Percentiles rank a stretch among this genome's conserved stretches.
Conservation (phyloP, 2,113 vertebrate species). For the Cygnus buccinator region DNA sequence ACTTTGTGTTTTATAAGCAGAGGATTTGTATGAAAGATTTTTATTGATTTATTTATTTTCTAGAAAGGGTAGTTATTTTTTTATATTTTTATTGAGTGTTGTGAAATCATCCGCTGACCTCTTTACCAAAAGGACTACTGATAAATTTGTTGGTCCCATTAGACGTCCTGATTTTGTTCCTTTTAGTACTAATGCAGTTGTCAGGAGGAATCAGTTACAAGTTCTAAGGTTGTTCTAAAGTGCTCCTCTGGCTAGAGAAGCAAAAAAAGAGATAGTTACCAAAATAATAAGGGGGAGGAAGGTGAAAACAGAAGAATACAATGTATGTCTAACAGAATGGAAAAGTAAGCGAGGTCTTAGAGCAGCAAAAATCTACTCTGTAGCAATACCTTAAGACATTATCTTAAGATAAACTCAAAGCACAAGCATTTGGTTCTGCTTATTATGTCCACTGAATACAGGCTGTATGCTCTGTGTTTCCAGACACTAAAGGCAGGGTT, state of each 20-base stretch:
- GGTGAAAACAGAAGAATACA: background rate
- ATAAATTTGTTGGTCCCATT: background rate
- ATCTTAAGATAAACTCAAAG: background rate
- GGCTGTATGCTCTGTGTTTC: background rate
- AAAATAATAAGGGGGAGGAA: background rate
- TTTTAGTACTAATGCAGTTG: conserved; percentile 43
- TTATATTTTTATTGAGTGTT: background rate
- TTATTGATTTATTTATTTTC: background rate
- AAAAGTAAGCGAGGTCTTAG: background rate
- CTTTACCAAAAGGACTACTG: background rate
- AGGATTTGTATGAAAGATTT: background rate
- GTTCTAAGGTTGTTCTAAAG: background rate
- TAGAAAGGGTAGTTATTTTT: background rate
- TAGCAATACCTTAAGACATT: background rate
- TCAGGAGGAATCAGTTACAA: conserved; percentile 16
- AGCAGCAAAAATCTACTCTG: background rate
- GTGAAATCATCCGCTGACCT: background rate
- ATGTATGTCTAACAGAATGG: background rate
- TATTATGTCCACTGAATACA: background rate
- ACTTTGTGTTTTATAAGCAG: background rate
- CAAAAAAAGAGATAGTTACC: background rate
- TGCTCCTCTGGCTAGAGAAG: background rate
- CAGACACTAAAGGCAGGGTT: background rate
- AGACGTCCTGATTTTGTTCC: background rate
- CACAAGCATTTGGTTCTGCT: background rate